These are phyloP conservation scores for Hypomecis punctinalis DNA, from an alignment of 2,888 invertebrate genomes.

Conservation along the genomic window DNA sequence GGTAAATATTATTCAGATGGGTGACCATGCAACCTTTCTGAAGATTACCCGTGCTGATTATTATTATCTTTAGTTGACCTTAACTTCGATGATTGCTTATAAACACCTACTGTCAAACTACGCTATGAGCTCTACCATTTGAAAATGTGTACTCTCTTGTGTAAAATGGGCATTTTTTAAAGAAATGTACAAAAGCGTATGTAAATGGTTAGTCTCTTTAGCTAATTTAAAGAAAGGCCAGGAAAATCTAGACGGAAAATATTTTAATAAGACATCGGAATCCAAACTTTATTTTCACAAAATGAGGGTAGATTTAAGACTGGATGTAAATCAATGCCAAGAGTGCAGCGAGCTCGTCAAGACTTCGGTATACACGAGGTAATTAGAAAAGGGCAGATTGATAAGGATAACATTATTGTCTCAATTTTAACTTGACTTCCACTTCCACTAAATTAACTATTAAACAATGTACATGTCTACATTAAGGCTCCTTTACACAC, in stretches of 20 bases:
- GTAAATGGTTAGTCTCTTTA: constrained; percentile 45
- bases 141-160: neutral
- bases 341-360: constrained; percentile 24
- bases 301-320: constrained; percentile 30
- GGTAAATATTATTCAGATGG: no score
- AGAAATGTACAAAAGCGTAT: constrained; percentile 41
- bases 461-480: no score
- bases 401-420: neutral
- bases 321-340: constrained; percentile 41
- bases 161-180: constrained; percentile 31
- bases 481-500: no score
- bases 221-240: constrained; percentile 48
- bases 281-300: constrained; percentile 26
- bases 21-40: no score
- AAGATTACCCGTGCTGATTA: no score
- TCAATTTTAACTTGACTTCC: no score
- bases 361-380: constrained; percentile 25
- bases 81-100: neutral
- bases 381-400: neutral
- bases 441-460: no score
- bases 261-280: constrained; percentile 26
- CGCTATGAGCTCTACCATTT: no score
- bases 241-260: constrained; percentile 48
- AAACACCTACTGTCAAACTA: no score
- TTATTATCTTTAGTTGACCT: no score